Evolutionary conservation across 1,140 invertebrate genomes (phyloP).

Genomic region (Carposina sasakii): DNA sequence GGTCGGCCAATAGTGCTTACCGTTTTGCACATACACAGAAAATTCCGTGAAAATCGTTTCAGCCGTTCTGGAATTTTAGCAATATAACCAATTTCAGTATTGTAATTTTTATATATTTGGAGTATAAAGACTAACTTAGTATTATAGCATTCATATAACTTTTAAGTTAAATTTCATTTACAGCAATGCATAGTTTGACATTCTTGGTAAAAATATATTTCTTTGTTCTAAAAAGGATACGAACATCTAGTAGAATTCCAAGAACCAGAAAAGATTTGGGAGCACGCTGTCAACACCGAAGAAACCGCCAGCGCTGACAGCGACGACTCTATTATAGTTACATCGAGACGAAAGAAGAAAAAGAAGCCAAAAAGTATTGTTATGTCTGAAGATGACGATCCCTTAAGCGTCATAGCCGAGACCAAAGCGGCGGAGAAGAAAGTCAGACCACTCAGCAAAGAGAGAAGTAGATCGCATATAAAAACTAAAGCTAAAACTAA

Average conservation of each 20-base stretch:
- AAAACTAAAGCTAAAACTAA: too few species aligned
- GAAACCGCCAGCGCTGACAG: constrained; percentile 27
- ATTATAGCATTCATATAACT: too few species aligned
- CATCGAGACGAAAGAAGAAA: constrained; percentile 35
- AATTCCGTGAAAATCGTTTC: too few species aligned
- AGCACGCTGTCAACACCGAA: constrained; percentile 28
- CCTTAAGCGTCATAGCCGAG: constrained; percentile 34
- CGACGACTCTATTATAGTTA: constrained; percentile 9
- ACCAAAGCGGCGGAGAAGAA: constrained; percentile 29
- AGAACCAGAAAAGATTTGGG: constrained; percentile 46
- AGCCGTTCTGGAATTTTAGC: too few species aligned
- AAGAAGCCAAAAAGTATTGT: constrained; percentile 13
- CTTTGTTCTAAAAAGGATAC: constrained; percentile 45
- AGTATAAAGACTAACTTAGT: too few species aligned
- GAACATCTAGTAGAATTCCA: constrained; percentile 61
- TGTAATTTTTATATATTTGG: too few species aligned
- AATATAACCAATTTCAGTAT: too few species aligned
- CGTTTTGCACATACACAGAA: too few species aligned
- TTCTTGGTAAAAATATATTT: constrained; percentile 6
- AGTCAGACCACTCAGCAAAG: constrained; percentile 38
- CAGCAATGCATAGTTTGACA: too few species aligned
- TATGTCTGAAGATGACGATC: constrained; percentile 40
- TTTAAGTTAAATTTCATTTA: too few species aligned
- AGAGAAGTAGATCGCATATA: constrained; percentile 38
- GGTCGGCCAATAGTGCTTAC: too few species aligned